A percentile compares a stretch with the other conserved stretches of the same genome.
Evolutionary conservation across 2,888 invertebrate species (phyloP).

Genomic region (Mimachlamys varia): DNA sequence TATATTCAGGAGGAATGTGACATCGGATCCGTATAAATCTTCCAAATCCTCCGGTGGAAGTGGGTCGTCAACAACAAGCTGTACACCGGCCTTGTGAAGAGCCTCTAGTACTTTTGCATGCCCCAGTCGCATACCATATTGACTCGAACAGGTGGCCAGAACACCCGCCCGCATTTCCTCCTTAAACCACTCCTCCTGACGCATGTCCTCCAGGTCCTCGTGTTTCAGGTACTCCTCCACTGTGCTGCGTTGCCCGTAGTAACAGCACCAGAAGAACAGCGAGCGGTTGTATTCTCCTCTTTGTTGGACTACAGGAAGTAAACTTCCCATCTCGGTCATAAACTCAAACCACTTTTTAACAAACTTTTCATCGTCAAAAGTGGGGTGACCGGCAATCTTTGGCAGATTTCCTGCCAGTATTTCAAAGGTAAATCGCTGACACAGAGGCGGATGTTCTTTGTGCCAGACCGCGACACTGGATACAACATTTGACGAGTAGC

Average conservation of each 20-base stretch:
- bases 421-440: constrained; percentile 53
- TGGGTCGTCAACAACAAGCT: constrained; percentile 45
- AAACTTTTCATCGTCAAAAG: constrained; percentile 53
- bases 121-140: constrained; percentile 37
- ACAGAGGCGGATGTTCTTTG: constrained; percentile 48
- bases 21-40: constrained; percentile 50
- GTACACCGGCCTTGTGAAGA: constrained; percentile 47
- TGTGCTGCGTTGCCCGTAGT: constrained; percentile 55
- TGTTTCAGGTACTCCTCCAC: constrained; percentile 50
- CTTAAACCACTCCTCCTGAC: constrained; percentile 53
- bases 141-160: constrained; percentile 55
- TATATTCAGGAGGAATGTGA: constrained; percentile 49
- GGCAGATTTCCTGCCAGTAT: constrained; percentile 55
- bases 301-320: constrained; percentile 54
- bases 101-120: constrained; percentile 52
- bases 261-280: constrained; percentile 58
- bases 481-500: constrained; percentile 41
- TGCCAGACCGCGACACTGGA: constrained; percentile 43
- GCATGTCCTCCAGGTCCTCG: constrained; percentile 50
- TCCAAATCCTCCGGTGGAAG: constrained; percentile 45
- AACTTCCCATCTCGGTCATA: constrained; percentile 53
- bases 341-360: constrained; percentile 53
- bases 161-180: constrained; percentile 52
- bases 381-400: constrained; percentile 51
- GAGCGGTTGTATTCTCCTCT: constrained; percentile 55